Evolutionary conservation across 2,113 vertebrate genomes (phyloP).

Genomic region (Acanthisitta chloris): DNA sequence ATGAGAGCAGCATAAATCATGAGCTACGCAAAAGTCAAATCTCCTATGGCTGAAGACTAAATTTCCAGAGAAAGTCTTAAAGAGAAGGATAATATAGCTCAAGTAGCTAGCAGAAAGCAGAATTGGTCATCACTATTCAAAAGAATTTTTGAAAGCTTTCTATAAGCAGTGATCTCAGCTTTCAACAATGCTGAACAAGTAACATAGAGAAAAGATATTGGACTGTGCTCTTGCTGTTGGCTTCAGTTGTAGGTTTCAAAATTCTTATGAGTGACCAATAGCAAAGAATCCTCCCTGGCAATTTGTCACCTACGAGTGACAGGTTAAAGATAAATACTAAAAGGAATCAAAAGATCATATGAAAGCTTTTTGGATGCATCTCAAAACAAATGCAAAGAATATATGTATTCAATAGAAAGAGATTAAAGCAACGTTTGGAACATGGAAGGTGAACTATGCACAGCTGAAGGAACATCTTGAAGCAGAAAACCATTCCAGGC

Average conservation of each 20-base stretch:
- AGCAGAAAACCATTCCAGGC: not conserved
- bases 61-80: not conserved
- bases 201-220: accelerated
- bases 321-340: not conserved
- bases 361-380: not conserved
- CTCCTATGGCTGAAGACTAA: not conserved
- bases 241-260: not conserved
- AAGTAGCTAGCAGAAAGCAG: not conserved
- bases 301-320: not conserved
- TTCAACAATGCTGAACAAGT: not conserved
- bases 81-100: not conserved
- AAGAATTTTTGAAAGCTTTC: not conserved
- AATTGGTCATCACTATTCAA: not conserved
- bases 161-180: not conserved
- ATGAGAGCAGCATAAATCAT: not conserved
- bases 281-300: not conserved
- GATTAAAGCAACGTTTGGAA: not conserved
- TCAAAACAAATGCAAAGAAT: not conserved
- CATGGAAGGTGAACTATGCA: not conserved
- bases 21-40: not conserved
- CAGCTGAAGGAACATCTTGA: slow-evolving; percentile 7
- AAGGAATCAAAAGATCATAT: not conserved
- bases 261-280: not conserved
- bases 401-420: not conserved
- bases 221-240: not conserved